Evolutionary conservation across 2,888 invertebrate species (phyloP).

Genomic region (Creontiades dilutus): DNA sequence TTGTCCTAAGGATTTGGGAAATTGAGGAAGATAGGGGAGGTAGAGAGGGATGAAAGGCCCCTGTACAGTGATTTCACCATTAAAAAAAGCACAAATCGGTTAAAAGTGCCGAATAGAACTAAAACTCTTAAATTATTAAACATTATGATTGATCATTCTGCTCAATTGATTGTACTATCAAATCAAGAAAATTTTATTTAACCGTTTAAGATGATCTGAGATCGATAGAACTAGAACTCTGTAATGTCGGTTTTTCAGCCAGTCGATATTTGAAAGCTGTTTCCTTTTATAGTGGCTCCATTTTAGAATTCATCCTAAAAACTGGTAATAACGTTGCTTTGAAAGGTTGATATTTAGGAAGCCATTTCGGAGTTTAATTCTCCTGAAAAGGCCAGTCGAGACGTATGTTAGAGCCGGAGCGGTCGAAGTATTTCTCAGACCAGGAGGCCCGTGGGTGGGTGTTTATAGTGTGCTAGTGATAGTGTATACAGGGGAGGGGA

Average conservation of each 20-base stretch:
- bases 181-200: no score
- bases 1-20: no score
- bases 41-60: no score
- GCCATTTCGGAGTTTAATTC: not conserved
- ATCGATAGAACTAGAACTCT: not conserved
- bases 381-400: not conserved
- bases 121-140: no score
- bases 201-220: not conserved
- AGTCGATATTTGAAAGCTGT: not conserved
- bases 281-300: no score
- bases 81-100: no score
- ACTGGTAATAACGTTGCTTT: not conserved
- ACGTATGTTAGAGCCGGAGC: not conserved
- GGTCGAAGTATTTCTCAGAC: slow-evolving; percentile 4
- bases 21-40: no score
- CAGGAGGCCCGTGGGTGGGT: not conserved
- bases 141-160: no score
- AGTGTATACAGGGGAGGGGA: no score
- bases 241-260: not conserved
- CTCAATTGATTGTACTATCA: no score
- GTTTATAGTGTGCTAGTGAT: not conserved
- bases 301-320: not conserved
- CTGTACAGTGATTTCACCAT: no score
- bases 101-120: no score
- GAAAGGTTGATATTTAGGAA: not conserved